phyloP scores from a whole-genome alignment of 2,888 invertebrate species.

The Mongoloraphidia duomilia region DNA sequence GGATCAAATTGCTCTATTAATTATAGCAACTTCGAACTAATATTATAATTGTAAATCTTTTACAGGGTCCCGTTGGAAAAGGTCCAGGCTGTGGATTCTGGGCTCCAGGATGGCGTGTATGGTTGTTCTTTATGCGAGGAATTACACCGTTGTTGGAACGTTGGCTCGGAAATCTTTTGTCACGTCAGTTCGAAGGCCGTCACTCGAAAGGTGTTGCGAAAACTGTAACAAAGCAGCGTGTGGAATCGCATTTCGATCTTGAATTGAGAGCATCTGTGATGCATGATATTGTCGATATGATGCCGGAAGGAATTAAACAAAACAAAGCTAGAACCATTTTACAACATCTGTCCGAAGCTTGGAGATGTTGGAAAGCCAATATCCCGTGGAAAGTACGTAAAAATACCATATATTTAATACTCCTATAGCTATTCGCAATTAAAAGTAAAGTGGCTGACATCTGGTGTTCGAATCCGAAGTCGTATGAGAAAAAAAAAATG shows the following conservation, averaged over 20 bases:
- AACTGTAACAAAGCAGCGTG: conserved; percentile 98
- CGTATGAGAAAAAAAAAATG: no score
- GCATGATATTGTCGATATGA: conserved; percentile 99
- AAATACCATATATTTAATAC: background rate
- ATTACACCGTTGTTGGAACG: conserved; percentile 95
- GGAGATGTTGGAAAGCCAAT: conserved; percentile 99
- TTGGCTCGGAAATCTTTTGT: conserved; percentile 97
- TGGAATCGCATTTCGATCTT: conserved; percentile 98
- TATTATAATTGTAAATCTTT: conserved; percentile 1
- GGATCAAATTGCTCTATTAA: no score
- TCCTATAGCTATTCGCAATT: no score
- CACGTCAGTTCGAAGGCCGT: conserved; percentile 96
- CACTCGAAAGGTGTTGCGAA: conserved; percentile 99
- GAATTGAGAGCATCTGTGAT: conserved; percentile 93
- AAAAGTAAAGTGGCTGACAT: no score
- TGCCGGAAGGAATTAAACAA: conserved; percentile 99
- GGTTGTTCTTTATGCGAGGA: conserved; percentile 99
- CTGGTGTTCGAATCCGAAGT: no score
- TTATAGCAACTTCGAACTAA: background rate
- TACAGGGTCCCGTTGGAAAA: conserved; percentile 90
- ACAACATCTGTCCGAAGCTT: conserved; percentile 97
- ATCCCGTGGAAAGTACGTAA: conserved; percentile 92
- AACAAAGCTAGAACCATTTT: conserved; percentile 98
- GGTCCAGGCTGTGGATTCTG: conserved; percentile 98
- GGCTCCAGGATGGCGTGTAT: conserved; percentile 99